phyloP scores from a whole-genome alignment of 2,797 vertebrate genomes.

The Pangasius djambal region DNA sequence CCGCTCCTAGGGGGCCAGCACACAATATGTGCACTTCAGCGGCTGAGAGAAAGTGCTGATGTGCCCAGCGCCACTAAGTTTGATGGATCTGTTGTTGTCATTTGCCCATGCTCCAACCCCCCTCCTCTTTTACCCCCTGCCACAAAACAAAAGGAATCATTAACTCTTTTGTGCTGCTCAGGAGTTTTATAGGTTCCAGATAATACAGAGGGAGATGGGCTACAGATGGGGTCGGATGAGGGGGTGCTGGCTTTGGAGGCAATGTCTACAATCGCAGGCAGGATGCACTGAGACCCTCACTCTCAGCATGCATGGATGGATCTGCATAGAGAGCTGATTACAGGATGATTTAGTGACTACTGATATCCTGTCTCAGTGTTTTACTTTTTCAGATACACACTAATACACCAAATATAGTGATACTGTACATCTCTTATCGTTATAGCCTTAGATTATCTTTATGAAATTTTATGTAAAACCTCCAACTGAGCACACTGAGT shows the following conservation, averaged over 20 bases:
- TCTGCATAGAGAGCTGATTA: slow-evolving; percentile 68
- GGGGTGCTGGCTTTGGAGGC: slow-evolving; percentile 53
- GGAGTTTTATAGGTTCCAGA: slow-evolving; percentile 80
- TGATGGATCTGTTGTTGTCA: slow-evolving; percentile 85
- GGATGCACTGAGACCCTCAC: slow-evolving; percentile 67
- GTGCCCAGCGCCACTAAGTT: slow-evolving; percentile 79
- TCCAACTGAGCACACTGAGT: slow-evolving; percentile 31
- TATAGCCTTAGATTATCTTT: slow-evolving; percentile 9
- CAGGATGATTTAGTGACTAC: slow-evolving; percentile 77
- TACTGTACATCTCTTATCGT: background rate
- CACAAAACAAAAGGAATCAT: slow-evolving; percentile 79
- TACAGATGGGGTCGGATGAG: slow-evolving; percentile 78
- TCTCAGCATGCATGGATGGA: slow-evolving; percentile 65
- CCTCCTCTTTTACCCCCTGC: slow-evolving; percentile 41
- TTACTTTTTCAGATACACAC: slow-evolving; percentile 7
- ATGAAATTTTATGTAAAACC: slow-evolving; percentile 24
- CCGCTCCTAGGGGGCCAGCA: slow-evolving; percentile 66
- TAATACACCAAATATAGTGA: slow-evolving; percentile 4
- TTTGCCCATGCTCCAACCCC: slow-evolving; percentile 66
- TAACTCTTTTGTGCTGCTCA: slow-evolving; percentile 82
- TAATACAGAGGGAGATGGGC: slow-evolving; percentile 77
- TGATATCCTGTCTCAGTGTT: slow-evolving; percentile 42
- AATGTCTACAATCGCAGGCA: slow-evolving; percentile 50
- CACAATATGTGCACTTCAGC: slow-evolving; percentile 73
- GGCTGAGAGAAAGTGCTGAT: slow-evolving; percentile 77